Evolutionary conservation across 1,140 invertebrate species (phyloP).

Genomic region (Drosophila trapezifrons): DNA sequence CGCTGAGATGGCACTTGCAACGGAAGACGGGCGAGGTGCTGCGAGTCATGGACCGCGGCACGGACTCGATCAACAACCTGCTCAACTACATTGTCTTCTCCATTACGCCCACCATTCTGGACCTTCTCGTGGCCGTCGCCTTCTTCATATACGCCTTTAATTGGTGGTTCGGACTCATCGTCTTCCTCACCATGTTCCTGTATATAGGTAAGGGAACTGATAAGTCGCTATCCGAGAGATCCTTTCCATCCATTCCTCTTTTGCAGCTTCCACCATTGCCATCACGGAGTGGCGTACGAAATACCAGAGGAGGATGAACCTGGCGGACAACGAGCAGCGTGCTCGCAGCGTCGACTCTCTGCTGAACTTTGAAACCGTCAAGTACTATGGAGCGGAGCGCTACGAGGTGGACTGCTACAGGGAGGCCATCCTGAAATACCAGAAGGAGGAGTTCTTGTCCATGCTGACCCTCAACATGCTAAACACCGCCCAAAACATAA

Average conservation of each 20-base stretch:
- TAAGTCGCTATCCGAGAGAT: neutral
- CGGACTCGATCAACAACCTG: slow-evolving; percentile 96
- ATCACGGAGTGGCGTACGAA: slow-evolving; percentile 98
- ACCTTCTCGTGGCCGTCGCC: slow-evolving; percentile 96
- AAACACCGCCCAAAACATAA: slow-evolving; percentile 95
- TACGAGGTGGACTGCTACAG: slow-evolving; percentile 95
- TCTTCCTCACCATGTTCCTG: slow-evolving; percentile 95
- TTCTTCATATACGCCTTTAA: slow-evolving; percentile 96
- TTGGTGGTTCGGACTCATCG: slow-evolving; percentile 96
- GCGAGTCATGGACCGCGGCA: slow-evolving; percentile 97
- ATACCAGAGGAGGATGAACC: slow-evolving; percentile 96
- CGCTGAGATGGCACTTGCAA: slow-evolving; percentile 94
- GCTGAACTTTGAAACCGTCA: slow-evolving; percentile 98
- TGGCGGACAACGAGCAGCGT: slow-evolving; percentile 95
- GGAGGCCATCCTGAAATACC: slow-evolving; percentile 92
- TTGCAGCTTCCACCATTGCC: slow-evolving; percentile 91
- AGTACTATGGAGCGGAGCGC: slow-evolving; percentile 97
- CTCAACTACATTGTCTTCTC: slow-evolving; percentile 94
- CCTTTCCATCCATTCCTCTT: slow-evolving; percentile 8
- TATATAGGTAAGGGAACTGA: slow-evolving; percentile 92
- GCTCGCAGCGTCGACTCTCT: slow-evolving; percentile 98
- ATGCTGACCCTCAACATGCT: slow-evolving; percentile 93
- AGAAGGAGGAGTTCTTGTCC: slow-evolving; percentile 95
- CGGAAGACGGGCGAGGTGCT: slow-evolving; percentile 98
- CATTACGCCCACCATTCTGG: slow-evolving; percentile 95